Percentiles rank a stretch among this genome's conserved stretches.
Evolutionary conservation across 1,140 invertebrate genomes (phyloP).

Genomic region (Pseudobourletiella spinata): DNA sequence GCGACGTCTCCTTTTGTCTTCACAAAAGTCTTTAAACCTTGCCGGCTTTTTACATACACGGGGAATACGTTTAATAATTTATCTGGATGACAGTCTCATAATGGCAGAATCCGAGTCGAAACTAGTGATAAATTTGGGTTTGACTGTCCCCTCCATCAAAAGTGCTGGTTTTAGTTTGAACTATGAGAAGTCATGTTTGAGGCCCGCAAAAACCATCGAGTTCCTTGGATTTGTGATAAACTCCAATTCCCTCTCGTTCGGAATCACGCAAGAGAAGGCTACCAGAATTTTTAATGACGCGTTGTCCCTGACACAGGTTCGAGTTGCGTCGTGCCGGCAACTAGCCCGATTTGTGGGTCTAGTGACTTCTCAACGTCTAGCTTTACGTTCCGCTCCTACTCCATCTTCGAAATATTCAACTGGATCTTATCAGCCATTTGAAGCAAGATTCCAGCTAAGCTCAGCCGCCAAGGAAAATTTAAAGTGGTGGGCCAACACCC

Average conservation of each 20-base stretch:
- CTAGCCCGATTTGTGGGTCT: slow-evolving; percentile 4
- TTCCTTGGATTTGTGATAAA: slow-evolving; percentile 12
- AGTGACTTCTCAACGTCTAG: background rate
- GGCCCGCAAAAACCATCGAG: slow-evolving; percentile 3
- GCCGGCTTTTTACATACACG: background rate
- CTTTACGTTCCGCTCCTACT: background rate
- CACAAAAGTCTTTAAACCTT: slow-evolving; percentile 21
- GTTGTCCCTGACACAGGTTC: background rate
- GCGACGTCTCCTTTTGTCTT: slow-evolving; percentile 13
- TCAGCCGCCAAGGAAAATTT: background rate
- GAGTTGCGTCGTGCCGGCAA: background rate
- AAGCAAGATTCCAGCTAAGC: background rate
- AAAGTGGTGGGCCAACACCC: background rate
- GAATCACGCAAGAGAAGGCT: background rate
- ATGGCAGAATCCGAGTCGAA: background rate
- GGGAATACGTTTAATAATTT: background rate
- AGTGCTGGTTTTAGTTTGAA: background rate
- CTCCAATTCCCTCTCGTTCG: slow-evolving; percentile 1
- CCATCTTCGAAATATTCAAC: background rate
- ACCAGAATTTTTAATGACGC: background rate
- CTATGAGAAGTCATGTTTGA: background rate
- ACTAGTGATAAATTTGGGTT: background rate
- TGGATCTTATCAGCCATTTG: background rate
- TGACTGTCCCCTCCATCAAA: background rate
- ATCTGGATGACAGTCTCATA: background rate